Conservation (phyloP, 2,113 vertebrate genomes). For the Spermophilus dauricus region DNA sequence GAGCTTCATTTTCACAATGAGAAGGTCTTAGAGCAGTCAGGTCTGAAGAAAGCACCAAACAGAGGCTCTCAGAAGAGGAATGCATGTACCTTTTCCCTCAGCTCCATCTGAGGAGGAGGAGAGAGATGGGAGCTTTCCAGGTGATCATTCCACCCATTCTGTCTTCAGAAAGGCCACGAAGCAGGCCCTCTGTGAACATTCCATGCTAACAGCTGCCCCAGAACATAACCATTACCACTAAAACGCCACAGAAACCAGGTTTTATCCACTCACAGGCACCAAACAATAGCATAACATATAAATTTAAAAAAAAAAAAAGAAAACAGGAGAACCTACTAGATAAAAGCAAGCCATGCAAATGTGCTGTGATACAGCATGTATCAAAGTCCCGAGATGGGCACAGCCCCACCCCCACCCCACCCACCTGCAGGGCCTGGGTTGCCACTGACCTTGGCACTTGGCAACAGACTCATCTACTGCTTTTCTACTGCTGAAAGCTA, state of each 20-base stretch:
- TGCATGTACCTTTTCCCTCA: not conserved
- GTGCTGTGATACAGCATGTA: not conserved
- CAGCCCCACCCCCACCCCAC: not conserved
- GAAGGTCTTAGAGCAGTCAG: not conserved
- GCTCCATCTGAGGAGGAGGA: not conserved
- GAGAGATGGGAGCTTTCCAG: not conserved
- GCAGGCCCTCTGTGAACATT: not conserved
- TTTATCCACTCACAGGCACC: not conserved
- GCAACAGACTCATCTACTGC: not conserved
- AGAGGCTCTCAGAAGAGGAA: not conserved
- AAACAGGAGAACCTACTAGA: not conserved
- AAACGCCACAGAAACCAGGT: constrained; percentile 13
- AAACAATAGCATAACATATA: not conserved
- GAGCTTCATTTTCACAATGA: not conserved
- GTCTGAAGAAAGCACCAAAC: not conserved
- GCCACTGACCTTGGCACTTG: not conserved
- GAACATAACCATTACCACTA: not conserved
- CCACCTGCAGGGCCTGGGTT: not conserved
- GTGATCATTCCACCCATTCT: not conserved
- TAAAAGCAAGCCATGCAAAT: not conserved
- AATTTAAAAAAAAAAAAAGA: not conserved
- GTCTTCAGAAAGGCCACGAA: not conserved
- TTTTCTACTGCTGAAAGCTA: constrained; percentile 12
- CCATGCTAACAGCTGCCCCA: not conserved
- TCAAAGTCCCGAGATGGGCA: not conserved